Evolutionary conservation across 2,888 invertebrate genomes (phyloP).

Genomic region (Dynastes hyllus): DNA sequence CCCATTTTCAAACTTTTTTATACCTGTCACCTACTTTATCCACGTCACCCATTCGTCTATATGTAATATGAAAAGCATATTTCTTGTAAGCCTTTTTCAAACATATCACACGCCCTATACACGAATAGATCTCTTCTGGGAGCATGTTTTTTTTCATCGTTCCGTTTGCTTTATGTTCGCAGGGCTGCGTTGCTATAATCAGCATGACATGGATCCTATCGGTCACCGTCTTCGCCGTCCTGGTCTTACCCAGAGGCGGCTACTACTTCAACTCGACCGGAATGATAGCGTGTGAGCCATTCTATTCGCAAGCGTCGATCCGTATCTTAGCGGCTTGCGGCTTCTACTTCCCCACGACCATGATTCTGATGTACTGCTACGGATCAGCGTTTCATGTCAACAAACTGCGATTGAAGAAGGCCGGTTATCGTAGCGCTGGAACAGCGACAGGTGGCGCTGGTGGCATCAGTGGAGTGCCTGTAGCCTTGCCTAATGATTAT

Average conservation of each 20-base stretch:
- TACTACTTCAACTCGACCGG: constrained; percentile 92
- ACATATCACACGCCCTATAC: too few species aligned
- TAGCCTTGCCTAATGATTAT: constrained; percentile 7
- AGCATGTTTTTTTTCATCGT: not conserved
- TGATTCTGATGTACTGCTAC: constrained; percentile 94
- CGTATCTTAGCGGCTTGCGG: constrained; percentile 90
- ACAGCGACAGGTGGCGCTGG: constrained; percentile 8
- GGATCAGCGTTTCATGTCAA: constrained; percentile 93
- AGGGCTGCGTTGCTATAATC: constrained; percentile 90
- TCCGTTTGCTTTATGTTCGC: constrained; percentile 65
- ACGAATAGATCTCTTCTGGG: too few species aligned
- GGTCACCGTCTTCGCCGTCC: constrained; percentile 86
- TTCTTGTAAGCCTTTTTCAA: too few species aligned
- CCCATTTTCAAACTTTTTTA: too few species aligned
- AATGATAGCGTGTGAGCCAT: constrained; percentile 90
- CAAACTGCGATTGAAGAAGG: constrained; percentile 80
- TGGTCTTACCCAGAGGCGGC: constrained; percentile 89
- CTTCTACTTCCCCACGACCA: constrained; percentile 92
- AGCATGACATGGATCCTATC: constrained; percentile 90
- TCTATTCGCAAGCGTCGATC: constrained; percentile 82
- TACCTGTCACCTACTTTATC: too few species aligned
- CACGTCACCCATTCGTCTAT: too few species aligned
- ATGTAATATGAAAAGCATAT: too few species aligned
- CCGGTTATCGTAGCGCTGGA: constrained; percentile 60
- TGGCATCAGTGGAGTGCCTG: not conserved